Evolutionary conservation across 2,113 vertebrate genomes (phyloP).

Genomic region (Turnix velox): DNA sequence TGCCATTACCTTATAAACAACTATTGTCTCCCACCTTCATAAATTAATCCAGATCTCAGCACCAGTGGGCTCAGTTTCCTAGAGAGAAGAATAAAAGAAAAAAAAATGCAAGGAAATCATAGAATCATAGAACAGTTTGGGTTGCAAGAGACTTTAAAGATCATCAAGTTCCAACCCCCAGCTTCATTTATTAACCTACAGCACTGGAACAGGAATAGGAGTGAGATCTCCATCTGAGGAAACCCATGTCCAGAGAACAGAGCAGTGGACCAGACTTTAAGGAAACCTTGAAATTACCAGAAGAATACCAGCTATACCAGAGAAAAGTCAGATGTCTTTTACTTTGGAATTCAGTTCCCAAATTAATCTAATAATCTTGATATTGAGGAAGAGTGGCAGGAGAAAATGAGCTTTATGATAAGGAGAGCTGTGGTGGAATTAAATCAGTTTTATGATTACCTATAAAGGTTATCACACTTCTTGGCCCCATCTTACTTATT

Average conservation of each 20-base stretch:
- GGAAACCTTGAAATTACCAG: neutral
- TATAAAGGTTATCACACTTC: no score
- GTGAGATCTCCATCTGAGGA: neutral
- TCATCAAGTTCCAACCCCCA: no score
- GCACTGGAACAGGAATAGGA: neutral
- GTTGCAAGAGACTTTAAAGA: no score
- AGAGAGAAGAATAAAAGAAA: neutral
- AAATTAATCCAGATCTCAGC: neutral
- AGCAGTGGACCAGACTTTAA: neutral
- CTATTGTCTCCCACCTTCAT: neutral
- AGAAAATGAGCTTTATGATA: neutral
- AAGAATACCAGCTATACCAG: neutral
- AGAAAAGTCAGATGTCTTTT: neutral
- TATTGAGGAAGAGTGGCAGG: neutral
- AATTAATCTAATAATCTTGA: neutral
- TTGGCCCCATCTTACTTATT: no score
- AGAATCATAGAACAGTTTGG: no score
- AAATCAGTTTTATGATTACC: neutral
- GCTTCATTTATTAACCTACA: neutral
- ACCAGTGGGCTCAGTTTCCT: fast-evolving
- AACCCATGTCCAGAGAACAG: neutral
- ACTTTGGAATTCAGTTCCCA: neutral
- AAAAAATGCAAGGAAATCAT: neutral
- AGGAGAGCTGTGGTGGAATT: neutral
- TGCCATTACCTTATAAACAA: neutral